Conservation (phyloP, 2,888 invertebrate genomes). For the Gerris lacustris region DNA sequence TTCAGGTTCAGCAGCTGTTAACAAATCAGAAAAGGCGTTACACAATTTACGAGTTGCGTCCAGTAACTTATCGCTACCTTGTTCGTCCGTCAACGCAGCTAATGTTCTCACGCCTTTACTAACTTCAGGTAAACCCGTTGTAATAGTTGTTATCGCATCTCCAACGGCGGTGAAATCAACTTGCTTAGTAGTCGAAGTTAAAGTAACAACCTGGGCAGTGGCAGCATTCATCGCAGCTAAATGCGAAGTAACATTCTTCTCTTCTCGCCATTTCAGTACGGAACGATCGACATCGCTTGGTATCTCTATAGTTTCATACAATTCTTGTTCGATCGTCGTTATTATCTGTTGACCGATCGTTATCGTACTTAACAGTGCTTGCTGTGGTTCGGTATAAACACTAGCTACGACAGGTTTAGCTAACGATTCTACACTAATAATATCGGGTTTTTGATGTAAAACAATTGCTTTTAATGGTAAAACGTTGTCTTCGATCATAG, state of each 20-base stretch:
- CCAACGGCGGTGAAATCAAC: constrained; percentile 92
- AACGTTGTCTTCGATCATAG: constrained; percentile 95
- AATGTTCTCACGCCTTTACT: constrained; percentile 85
- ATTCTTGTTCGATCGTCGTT: constrained; percentile 67
- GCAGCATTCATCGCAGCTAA: constrained; percentile 99
- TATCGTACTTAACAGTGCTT: constrained; percentile 83
- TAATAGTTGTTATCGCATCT: constrained; percentile 92
- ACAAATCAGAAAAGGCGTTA: constrained; percentile 82
- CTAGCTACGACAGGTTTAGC: constrained; percentile 67
- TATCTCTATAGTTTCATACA: constrained; percentile 48
- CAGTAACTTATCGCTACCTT: constrained; percentile 68
- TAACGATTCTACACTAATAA: constrained; percentile 47
- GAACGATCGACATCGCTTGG: constrained; percentile 70
- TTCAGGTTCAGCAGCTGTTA: constrained; percentile 90
- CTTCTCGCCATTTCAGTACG: constrained; percentile 28
- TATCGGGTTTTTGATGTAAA: not conserved
- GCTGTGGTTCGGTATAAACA: constrained; percentile 77
- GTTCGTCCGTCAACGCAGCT: constrained; percentile 79
- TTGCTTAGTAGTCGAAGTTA: constrained; percentile 55
- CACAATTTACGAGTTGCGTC: constrained; percentile 86
- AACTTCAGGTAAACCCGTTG: constrained; percentile 90
- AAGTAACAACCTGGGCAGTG: constrained; percentile 88
- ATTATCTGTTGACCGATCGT: constrained; percentile 78
- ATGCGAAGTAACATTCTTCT: constrained; percentile 80
- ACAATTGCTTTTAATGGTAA: constrained; percentile 76